Evolutionary conservation across 2,888 invertebrate species (phyloP).

Genomic region (Drosophila demipolita): DNA sequence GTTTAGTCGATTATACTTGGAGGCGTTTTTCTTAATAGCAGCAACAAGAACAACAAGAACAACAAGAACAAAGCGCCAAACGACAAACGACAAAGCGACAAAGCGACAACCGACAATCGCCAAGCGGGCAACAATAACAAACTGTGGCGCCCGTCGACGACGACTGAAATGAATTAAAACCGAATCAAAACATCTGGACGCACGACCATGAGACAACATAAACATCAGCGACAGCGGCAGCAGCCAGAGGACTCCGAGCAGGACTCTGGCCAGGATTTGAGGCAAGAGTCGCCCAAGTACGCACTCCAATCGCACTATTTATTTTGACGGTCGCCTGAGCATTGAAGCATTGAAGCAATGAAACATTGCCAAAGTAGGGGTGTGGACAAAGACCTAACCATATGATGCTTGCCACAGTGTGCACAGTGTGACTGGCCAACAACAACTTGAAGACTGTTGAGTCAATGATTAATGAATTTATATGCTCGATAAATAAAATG

Average conservation of each 20-base stretch:
- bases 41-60: constrained; percentile 64
- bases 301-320: constrained; percentile 39
- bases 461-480: constrained; percentile 49
- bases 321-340: constrained; percentile 35
- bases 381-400: constrained; percentile 17
- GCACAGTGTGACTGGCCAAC: constrained; percentile 39
- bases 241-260: constrained; percentile 1
- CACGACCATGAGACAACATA: constrained; percentile 73
- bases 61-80: constrained; percentile 34
- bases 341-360: constrained; percentile 6
- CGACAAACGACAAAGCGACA: constrained; percentile 31
- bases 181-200: constrained; percentile 84
- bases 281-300: background rate
- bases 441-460: constrained; percentile 34
- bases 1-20: constrained; percentile 78
- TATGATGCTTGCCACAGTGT: constrained; percentile 31
- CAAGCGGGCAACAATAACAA: constrained; percentile 64
- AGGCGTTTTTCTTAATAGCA: constrained; percentile 81
- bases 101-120: constrained; percentile 21
- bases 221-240: constrained; percentile 36
- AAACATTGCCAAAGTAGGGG: background rate
- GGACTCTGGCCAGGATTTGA: background rate
- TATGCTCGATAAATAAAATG: background rate
- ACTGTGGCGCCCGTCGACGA: constrained; percentile 60
- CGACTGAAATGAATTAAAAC: constrained; percentile 82